A percentile compares a stretch with the other conserved stretches of the same genome.
Evolutionary conservation across 2,113 vertebrate species (phyloP).

Genomic region (Corythornis vintsioides): DNA sequence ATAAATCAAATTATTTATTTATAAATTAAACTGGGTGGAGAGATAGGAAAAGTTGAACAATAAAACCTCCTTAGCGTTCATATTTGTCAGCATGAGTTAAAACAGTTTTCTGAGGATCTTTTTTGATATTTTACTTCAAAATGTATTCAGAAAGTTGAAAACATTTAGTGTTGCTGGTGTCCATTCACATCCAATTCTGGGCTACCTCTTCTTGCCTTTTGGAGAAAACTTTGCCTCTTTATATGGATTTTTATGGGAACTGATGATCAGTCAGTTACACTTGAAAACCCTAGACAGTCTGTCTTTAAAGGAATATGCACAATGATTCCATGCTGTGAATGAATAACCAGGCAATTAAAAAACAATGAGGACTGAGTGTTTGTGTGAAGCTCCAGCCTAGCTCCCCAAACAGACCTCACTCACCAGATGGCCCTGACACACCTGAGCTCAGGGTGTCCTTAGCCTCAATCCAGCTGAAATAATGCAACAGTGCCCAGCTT

Average conservation of each 20-base stretch:
- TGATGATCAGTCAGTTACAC: background rate
- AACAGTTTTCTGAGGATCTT: background rate
- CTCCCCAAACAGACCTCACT: fast-evolving
- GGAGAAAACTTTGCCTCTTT: background rate
- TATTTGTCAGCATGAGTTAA: background rate
- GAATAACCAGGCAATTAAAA: background rate
- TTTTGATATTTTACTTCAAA: background rate
- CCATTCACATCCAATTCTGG: background rate
- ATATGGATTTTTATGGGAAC: background rate
- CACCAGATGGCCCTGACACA: background rate
- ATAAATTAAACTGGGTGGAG: background rate
- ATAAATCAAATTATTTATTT: background rate
- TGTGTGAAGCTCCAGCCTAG: background rate
- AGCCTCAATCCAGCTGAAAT: background rate
- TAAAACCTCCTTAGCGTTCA: background rate
- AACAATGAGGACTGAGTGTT: background rate
- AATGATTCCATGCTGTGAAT: background rate
- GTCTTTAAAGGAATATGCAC: background rate
- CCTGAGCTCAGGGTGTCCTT: background rate
- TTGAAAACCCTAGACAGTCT: background rate
- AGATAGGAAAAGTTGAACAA: background rate
- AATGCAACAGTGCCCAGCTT: background rate
- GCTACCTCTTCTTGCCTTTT: background rate
- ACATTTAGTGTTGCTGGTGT: background rate
- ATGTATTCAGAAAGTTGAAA: background rate